phyloP scores from a whole-genome alignment of 2,888 invertebrate genomes.

The Apamea anceps region DNA sequence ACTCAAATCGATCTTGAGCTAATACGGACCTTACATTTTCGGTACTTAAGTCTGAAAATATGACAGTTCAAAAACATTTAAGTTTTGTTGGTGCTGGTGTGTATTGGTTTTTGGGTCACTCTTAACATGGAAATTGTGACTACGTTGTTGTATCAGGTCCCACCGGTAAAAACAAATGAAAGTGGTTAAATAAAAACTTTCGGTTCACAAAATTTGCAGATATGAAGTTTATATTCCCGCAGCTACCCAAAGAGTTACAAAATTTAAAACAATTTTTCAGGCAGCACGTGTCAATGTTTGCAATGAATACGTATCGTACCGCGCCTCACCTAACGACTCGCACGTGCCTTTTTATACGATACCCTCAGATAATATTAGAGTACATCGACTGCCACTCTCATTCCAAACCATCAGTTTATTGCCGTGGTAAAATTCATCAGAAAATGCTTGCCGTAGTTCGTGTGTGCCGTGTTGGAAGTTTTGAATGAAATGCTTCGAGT shows the following conservation, averaged over 20 bases:
- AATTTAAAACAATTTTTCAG: slow-evolving; percentile 81
- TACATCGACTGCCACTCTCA: slow-evolving; percentile 42
- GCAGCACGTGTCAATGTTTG: slow-evolving; percentile 78
- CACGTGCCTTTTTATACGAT: slow-evolving; percentile 69
- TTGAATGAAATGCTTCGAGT: not conserved
- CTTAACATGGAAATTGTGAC: too few relatives aligned
- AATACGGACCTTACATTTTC: not conserved
- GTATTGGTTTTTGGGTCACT: not conserved
- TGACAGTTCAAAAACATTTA: not conserved
- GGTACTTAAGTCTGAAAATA: not conserved
- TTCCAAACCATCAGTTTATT: slow-evolving; percentile 32
- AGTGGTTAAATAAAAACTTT: slow-evolving; percentile 15
- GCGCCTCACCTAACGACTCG: slow-evolving; percentile 68
- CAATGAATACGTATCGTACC: slow-evolving; percentile 69
- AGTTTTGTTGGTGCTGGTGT: not conserved
- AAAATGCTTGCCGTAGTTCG: slow-evolving; percentile 2
- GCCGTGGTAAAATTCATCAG: slow-evolving; percentile 19
- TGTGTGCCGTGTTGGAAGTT: slow-evolving; percentile 1
- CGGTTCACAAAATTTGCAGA: slow-evolving; percentile 71
- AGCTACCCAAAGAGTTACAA: slow-evolving; percentile 52
- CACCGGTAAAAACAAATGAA: not conserved
- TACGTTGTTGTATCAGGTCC: not conserved
- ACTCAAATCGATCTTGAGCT: not conserved
- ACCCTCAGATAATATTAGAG: slow-evolving; percentile 49
- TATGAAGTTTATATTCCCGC: slow-evolving; percentile 60